Evolutionary conservation across 2,113 vertebrate genomes (phyloP).

Genomic region (Corynorhinus townsendii): DNA sequence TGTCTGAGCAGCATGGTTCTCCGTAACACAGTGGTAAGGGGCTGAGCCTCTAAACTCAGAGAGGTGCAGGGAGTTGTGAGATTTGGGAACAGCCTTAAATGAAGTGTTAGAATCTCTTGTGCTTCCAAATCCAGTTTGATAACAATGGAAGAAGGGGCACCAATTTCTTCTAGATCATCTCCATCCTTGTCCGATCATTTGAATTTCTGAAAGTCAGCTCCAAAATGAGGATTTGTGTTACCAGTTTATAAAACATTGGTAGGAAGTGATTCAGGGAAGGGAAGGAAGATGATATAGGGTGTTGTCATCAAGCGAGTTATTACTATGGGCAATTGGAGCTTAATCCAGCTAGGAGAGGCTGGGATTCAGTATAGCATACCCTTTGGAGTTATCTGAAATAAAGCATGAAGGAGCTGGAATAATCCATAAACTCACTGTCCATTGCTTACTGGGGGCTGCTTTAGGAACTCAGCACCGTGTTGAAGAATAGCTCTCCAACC

Average conservation of each 20-base stretch:
- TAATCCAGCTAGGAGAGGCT: background rate
- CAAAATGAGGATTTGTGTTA: background rate
- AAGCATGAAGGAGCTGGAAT: background rate
- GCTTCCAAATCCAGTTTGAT: background rate
- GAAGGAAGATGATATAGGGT: background rate
- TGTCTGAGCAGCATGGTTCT: background rate
- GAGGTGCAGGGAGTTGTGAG: background rate
- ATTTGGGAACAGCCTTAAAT: background rate
- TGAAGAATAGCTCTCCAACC: background rate
- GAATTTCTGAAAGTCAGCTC: background rate
- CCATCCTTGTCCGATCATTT: background rate
- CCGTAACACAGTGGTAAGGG: background rate
- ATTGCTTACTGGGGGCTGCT: background rate
- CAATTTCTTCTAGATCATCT: background rate
- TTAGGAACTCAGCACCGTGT: background rate
- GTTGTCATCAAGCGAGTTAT: background rate
- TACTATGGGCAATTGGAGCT: background rate
- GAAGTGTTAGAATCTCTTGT: background rate
- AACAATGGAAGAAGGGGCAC: background rate
- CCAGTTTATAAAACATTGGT: background rate
- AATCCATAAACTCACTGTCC: background rate
- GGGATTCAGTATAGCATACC: background rate
- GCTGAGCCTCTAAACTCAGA: background rate
- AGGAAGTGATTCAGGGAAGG: background rate
- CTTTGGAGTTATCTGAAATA: background rate